A percentile compares a stretch with the other conserved stretches of the same genome.
These are phyloP conservation scores for Eulemur rufifrons DNA, from an alignment of 2,113 vertebrate genomes.

Conservation along the genomic window DNA sequence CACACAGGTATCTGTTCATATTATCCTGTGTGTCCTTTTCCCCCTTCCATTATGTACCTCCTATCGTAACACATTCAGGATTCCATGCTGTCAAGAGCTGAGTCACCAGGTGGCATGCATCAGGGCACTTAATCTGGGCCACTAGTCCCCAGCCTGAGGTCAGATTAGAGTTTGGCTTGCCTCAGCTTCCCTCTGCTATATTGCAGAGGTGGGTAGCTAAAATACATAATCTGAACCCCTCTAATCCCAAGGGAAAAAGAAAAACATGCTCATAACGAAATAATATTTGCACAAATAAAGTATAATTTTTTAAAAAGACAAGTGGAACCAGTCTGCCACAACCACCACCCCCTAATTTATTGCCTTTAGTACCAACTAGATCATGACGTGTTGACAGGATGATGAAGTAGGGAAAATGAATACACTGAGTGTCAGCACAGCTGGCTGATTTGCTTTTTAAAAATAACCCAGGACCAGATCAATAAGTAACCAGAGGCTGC, in stretches of 20 bases:
- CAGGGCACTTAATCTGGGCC: neutral
- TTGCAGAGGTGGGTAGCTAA: neutral
- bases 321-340: neutral
- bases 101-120: neutral
- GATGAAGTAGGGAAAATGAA: constrained; percentile 40
- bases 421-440: constrained; percentile 18
- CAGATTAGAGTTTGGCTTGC: neutral
- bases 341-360: constrained; percentile 19
- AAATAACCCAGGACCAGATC: constrained; percentile 57
- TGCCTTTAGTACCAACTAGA: neutral
- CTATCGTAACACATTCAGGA: neutral
- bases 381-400: neutral
- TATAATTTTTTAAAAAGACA: neutral
- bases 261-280: neutral
- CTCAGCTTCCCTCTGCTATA: neutral
- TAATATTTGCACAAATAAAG: constrained; percentile 40
- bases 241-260: neutral
- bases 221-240: neutral
- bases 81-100: neutral
- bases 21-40: too few relatives aligned
- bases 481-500: constrained; percentile 67
- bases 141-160: neutral
- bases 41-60: neutral
- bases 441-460: constrained; percentile 72
- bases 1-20: neutral